Conservation (phyloP, 2,113 vertebrate genomes). For the Notiomystis cincta region DNA sequence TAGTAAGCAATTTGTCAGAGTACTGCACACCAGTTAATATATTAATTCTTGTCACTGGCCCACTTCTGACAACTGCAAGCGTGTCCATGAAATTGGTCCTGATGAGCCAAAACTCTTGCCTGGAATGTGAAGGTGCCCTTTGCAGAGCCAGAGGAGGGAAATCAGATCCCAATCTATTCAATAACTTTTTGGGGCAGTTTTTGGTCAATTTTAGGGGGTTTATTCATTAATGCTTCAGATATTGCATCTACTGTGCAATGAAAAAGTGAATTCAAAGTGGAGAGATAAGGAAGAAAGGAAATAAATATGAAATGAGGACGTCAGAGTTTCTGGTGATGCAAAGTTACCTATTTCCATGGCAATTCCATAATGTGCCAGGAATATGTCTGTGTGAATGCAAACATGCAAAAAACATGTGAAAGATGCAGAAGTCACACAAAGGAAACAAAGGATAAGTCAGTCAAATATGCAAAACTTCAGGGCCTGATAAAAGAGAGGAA, state of each 20-base stretch:
- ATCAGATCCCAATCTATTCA: not conserved
- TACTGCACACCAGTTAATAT: constrained; percentile 78
- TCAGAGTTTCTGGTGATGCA: not conserved
- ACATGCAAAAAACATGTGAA: not conserved
- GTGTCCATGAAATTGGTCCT: constrained; percentile 25
- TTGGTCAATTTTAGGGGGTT: not conserved
- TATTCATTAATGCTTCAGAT: not conserved
- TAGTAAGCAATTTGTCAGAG: constrained; percentile 82
- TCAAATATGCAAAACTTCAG: not conserved
- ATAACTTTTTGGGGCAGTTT: not conserved
- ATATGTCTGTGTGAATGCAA: not conserved
- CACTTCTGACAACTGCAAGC: constrained; percentile 59
- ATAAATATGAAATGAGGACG: not conserved
- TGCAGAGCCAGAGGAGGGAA: not conserved
- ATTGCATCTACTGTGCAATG: not conserved
- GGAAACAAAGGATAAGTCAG: not conserved
- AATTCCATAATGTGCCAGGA: not conserved
- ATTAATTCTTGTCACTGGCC: constrained; percentile 76
- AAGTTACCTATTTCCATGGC: not conserved
- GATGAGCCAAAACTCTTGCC: constrained; percentile 40
- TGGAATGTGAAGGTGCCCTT: not conserved
- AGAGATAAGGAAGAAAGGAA: not conserved
- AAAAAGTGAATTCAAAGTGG: not conserved
- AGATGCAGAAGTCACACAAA: not conserved
- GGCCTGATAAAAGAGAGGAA: not conserved